Conservation (phyloP, 2,888 invertebrate species). For the Linnaemya vulpina region DNA sequence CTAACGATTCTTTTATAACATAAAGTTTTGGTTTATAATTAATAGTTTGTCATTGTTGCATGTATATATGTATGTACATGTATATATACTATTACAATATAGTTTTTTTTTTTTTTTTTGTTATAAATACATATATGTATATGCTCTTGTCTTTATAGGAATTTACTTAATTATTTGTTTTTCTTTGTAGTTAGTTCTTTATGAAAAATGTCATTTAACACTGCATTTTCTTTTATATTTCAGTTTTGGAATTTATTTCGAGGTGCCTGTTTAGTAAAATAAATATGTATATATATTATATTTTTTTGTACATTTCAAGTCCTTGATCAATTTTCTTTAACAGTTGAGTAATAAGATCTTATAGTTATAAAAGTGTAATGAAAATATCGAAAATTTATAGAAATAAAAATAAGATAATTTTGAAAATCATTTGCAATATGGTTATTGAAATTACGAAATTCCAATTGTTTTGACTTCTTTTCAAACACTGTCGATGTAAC, state of each 20-base stretch:
- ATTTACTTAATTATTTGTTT: slow-evolving; percentile 38
- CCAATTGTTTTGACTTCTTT: no score
- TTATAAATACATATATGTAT: background rate
- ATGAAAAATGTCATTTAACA: slow-evolving; percentile 52
- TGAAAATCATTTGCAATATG: slow-evolving; percentile 6
- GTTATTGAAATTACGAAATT: no score
- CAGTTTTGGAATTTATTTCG: slow-evolving; percentile 62
- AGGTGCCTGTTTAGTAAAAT: slow-evolving; percentile 66
- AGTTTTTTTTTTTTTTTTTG: background rate
- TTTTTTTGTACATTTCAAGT: slow-evolving; percentile 65
- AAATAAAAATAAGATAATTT: background rate
- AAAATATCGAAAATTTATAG: slow-evolving; percentile 1
- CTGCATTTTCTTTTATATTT: slow-evolving; percentile 64
- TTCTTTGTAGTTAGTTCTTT: slow-evolving; percentile 37
- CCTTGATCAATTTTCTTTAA: slow-evolving; percentile 58
- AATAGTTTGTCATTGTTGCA: slow-evolving; percentile 33
- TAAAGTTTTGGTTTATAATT: slow-evolving; percentile 47
- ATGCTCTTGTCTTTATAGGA: slow-evolving; percentile 69
- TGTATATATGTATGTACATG: background rate
- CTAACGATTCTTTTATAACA: slow-evolving; percentile 40
- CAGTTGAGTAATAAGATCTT: slow-evolving; percentile 58
- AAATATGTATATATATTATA: slow-evolving; percentile 9
- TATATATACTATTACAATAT: slow-evolving; percentile 9
- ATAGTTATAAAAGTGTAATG: background rate
- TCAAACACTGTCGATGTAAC: background rate